Evolutionary conservation across 2,797 vertebrate species (phyloP).

Genomic region (Enteromius argenteus): DNA sequence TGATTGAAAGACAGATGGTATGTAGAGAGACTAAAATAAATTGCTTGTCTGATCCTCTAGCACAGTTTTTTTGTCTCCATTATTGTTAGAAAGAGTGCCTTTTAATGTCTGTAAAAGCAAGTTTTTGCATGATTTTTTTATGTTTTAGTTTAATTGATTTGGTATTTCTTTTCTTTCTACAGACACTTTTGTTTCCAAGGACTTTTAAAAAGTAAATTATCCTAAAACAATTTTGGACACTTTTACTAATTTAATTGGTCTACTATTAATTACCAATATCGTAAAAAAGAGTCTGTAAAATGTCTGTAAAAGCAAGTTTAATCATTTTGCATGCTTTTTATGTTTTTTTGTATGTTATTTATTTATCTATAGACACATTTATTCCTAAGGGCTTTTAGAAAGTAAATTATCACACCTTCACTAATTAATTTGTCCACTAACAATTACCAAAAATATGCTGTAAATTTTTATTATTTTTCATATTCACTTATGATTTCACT

Average conservation of each 20-base stretch:
- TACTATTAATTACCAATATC: background rate
- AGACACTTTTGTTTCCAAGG: background rate
- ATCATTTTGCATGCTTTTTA: background rate
- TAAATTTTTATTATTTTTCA: background rate
- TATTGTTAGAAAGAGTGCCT: background rate
- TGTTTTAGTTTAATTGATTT: no score
- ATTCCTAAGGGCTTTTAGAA: background rate
- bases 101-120: background rate
- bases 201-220: background rate
- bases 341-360: background rate
- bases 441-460: background rate
- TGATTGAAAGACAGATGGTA: constrained; percentile 3
- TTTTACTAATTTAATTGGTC: background rate
- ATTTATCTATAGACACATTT: background rate
- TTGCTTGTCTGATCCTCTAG: constrained; percentile 6
- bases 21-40: constrained; percentile 5
- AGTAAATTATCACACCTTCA: background rate
- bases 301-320: background rate
- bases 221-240: background rate
- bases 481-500: no score
- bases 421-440: background rate
- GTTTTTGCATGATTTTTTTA: background rate
- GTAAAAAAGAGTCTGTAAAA: background rate
- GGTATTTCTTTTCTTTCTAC: background rate
- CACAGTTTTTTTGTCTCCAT: background rate